Conservation (phyloP, 2,888 invertebrate species). For the Sisyra terminalis region DNA sequence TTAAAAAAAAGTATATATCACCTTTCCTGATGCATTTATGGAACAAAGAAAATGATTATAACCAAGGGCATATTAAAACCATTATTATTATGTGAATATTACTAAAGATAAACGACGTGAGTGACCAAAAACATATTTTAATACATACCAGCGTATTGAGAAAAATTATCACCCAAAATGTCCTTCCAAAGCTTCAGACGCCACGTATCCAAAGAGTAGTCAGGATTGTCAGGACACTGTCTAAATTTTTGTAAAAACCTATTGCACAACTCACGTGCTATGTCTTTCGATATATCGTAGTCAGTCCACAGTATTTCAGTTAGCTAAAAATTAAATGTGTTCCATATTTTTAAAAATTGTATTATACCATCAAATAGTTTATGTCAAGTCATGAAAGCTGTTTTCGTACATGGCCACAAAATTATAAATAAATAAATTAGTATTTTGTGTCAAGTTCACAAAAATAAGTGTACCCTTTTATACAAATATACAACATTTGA, state of each 20-base stretch:
- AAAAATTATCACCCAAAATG: conserved; percentile 55
- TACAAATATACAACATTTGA: no score
- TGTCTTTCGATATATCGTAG: conserved; percentile 46
- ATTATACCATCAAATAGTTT: neutral
- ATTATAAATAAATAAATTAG: conserved; percentile 11
- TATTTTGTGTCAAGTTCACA: no score
- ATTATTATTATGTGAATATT: no score
- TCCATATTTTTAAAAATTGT: conserved; percentile 17
- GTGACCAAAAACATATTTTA: neutral
- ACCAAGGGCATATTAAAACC: no score
- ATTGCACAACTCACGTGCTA: conserved; percentile 45
- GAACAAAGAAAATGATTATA: no score
- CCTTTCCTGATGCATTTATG: no score
- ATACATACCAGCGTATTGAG: conserved; percentile 45
- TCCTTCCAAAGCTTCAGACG: conserved; percentile 60
- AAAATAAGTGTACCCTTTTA: no score
- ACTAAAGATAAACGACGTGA: no score
- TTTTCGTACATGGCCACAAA: conserved; percentile 16
- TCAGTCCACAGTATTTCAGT: conserved; percentile 37
- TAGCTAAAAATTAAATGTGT: conserved; percentile 26
- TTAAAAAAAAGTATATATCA: no score
- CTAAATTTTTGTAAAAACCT: conserved; percentile 61
- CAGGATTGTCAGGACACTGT: conserved; percentile 63
- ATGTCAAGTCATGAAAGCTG: conserved; percentile 16
- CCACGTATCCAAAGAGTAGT: conserved; percentile 59